Evolutionary conservation across 2,888 invertebrate genomes (phyloP), one percentile per base, ranked within the genome.

Genomic region (Fabriciana adippe): DNA sequence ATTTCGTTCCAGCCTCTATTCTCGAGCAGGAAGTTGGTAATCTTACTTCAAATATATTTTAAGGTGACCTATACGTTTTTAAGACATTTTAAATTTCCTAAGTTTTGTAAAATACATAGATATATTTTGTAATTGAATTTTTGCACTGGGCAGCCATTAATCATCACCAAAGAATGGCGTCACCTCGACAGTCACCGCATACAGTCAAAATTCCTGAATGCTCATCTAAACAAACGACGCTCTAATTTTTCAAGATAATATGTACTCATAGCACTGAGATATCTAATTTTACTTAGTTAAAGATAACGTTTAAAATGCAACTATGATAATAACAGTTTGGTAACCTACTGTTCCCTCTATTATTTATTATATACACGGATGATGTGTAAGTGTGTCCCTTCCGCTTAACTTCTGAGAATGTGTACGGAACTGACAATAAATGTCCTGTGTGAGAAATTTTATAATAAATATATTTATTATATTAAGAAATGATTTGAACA

Each of bases 141-240:
- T 35, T 35, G 6, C 35, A 8, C 35, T 8, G 35, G 35, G 35
- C 8, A 35, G 35, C 35, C 35, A 35, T 35, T 41, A 41, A 11
- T 41, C 35, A 41, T 16, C 57, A 59, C 47, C 59, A 53, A 77
- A 64, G 64, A 59, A 68, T 79, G 79, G 79, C 79, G 77, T 81
- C 81, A 79, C 15, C 41, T 72, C 56, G 16, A 73, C 76, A 77
- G 73, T 62, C 72, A 66, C 63, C 18, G 56, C 50, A 50, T 35
- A 56, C 57, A 71, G 53, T 68, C 74, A 72, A 26, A 74, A 81
- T 81, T 79, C 79, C 79, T 67, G 67, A 70, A 74, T 79, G 78
- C 74, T 78, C 50, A 18, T 31, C 50, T 76, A 81, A 79, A 78
- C 80, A 82, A 81, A 81, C 78, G 69, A 67, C 72, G 73, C 74